Evolutionary conservation across 2,113 vertebrate genomes (phyloP).

Genomic region (Peucedramus taeniatus): DNA sequence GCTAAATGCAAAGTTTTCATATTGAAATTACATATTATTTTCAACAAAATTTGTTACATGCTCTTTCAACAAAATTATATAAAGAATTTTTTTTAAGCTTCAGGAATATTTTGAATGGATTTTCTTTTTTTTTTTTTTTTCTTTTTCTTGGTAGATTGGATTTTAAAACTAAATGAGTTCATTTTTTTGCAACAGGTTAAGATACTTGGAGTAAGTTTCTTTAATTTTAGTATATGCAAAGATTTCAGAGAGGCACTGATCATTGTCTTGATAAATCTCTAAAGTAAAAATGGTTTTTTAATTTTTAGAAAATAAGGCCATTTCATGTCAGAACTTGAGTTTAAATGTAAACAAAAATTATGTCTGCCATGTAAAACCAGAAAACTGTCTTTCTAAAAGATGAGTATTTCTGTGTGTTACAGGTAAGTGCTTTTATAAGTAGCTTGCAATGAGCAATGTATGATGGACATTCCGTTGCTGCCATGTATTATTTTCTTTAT

Average conservation of each 20-base stretch:
- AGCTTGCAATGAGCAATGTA: not conserved
- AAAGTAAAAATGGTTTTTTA: not conserved
- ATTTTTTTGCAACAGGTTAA: not conserved
- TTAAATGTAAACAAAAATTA: not conserved
- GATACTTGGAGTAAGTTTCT: not conserved
- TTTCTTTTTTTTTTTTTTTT: not conserved
- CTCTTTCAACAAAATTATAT: not conserved
- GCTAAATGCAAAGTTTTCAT: not conserved
- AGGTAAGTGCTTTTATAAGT: not conserved
- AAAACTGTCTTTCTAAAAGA: not conserved
- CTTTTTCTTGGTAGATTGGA: accelerated
- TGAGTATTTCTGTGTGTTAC: not conserved
- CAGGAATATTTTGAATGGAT: not conserved
- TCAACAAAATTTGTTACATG: not conserved
- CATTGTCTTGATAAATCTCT: not conserved
- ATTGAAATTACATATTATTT: not conserved
- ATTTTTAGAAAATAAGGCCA: not conserved
- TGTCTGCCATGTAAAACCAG: not conserved
- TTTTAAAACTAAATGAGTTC: not conserved
- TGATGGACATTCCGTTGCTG: not conserved
- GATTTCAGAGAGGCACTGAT: not conserved
- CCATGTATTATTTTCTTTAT: not conserved
- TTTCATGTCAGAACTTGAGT: not conserved
- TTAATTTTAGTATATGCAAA: not conserved
- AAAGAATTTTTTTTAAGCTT: not conserved